Percentiles rank a stretch among this genome's conserved stretches.
Conservation (phyloP, 2,113 vertebrate genomes). For the Hydrolagus affinis region DNA sequence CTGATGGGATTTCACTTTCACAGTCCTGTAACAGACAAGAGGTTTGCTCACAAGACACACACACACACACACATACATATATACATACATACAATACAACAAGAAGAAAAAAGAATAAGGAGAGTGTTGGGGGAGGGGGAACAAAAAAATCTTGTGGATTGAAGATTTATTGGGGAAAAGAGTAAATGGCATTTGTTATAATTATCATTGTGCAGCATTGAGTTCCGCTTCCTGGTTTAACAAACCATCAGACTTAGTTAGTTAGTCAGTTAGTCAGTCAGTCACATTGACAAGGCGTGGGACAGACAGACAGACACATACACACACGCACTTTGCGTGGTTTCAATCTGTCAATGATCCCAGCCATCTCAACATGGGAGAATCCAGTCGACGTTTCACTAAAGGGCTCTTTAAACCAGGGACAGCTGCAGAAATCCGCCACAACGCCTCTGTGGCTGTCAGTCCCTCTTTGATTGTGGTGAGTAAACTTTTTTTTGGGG, state of each 20-base stretch:
- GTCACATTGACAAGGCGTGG: neutral
- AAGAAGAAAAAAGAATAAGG: no score
- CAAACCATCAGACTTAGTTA: neutral
- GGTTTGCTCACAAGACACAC: no score
- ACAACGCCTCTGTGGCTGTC: slow-evolving; percentile 65
- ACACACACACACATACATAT: no score
- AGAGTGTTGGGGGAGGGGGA: no score
- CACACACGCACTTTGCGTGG: neutral
- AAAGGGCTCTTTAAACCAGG: slow-evolving; percentile 82
- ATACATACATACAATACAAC: no score
- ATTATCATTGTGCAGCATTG: neutral
- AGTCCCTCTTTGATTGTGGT: slow-evolving; percentile 53
- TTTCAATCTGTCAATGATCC: neutral
- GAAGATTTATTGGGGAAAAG: neutral
- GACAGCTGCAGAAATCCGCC: slow-evolving; percentile 73
- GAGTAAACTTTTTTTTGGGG: slow-evolving; percentile 39
- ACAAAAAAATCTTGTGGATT: no score
- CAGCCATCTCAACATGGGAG: slow-evolving; percentile 30
- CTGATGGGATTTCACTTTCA: no score
- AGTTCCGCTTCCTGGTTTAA: slow-evolving; percentile 19
- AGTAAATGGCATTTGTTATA: neutral
- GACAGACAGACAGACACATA: neutral
- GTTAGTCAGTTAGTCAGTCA: no score
- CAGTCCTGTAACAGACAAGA: no score
- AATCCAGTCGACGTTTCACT: slow-evolving; percentile 78